Conservation (phyloP, 2,797 vertebrate genomes). For the Onychomys arenicola region DNA sequence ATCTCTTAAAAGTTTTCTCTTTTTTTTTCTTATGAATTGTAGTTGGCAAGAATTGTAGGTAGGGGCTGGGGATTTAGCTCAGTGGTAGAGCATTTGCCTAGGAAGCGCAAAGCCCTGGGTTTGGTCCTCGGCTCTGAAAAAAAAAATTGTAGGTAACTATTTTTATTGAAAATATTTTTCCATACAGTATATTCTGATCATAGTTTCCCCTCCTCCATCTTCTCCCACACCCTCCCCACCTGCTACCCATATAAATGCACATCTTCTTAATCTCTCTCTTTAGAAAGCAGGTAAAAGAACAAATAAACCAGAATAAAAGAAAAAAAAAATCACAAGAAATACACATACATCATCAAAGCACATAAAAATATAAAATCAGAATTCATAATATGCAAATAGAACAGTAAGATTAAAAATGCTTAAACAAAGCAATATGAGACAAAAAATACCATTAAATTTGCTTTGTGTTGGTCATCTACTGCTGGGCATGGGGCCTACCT, state of each 20-base stretch:
- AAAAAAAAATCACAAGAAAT: neutral
- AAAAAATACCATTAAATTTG: neutral
- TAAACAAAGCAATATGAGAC: neutral
- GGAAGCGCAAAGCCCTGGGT: no score
- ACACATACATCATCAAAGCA: neutral
- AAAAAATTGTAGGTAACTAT: neutral
- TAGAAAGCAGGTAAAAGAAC: neutral
- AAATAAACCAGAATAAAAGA: neutral
- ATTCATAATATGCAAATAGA: neutral
- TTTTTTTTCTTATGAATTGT: slow-evolving; percentile 38
- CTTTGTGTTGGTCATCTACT: neutral
- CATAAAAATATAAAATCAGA: neutral
- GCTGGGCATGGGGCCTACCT: neutral
- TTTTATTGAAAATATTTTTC: neutral
- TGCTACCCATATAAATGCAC: neutral
- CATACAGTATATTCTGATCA: neutral
- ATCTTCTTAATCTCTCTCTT: neutral
- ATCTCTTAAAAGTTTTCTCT: neutral
- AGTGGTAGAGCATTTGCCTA: no score
- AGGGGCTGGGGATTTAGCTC: no score
- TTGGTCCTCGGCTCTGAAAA: no score
- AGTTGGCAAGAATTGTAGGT: neutral
- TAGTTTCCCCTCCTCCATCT: neutral
- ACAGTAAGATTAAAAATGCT: neutral
- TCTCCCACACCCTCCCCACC: neutral